Percentiles rank a stretch among this genome's conserved stretches.
These are phyloP conservation scores for Colaptes auratus DNA, from an alignment of 2,113 vertebrate species.

Conservation along the genomic window DNA sequence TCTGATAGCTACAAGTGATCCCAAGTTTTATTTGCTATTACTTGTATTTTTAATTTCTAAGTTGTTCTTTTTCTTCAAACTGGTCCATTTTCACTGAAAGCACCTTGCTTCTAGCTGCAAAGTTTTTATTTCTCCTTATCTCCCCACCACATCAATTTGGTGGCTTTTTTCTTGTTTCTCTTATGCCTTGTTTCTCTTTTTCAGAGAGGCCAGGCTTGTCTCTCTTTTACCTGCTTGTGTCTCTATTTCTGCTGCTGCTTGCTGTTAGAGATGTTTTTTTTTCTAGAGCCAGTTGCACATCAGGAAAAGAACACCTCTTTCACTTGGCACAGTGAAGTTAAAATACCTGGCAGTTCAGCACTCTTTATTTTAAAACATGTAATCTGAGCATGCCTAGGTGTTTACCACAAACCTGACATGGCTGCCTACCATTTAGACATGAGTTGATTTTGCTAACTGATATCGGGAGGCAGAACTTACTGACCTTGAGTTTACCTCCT, in stretches of 20 bases:
- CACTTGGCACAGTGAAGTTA: not conserved
- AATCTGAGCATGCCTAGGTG: not conserved
- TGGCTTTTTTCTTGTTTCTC: not conserved
- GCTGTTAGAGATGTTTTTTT: not conserved
- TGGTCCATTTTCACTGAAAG: not conserved
- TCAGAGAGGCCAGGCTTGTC: not conserved
- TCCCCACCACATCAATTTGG: not conserved
- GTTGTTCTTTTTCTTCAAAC: not conserved
- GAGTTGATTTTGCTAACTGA: not conserved
- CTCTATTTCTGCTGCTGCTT: not conserved
- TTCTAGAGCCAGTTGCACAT: not conserved
- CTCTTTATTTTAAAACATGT: not conserved
- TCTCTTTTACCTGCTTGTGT: not conserved
- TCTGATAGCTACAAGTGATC: not conserved
- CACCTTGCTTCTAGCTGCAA: not conserved
- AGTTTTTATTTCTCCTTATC: not conserved
- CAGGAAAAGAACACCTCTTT: not conserved
- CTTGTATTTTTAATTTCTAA: not conserved
- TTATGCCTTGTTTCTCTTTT: not conserved
- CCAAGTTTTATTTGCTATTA: not conserved
- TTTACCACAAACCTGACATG: not conserved
- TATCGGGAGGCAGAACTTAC: not conserved
- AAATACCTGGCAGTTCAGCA: not conserved
- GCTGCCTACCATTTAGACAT: not conserved
- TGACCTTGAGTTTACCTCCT: not conserved